Evolutionary conservation across 1,140 invertebrate genomes (phyloP), one percentile per base, ranked within the genome.

Genomic region (Drosophila tropicalis): DNA sequence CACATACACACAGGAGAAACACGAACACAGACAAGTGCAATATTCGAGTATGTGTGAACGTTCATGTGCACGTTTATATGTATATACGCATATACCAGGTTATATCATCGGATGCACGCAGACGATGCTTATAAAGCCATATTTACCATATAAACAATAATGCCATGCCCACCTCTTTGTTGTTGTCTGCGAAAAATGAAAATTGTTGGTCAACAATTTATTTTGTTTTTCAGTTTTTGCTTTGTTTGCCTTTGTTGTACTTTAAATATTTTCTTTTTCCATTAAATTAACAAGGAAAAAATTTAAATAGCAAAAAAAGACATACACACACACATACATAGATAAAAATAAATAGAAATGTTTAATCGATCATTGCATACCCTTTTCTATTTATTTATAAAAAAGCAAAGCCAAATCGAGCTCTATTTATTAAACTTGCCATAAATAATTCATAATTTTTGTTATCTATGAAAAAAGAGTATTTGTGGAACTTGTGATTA

Each of bases 1-100:
- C 86, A 82, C 86, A 86, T 72, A 82, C 71, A 68, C 68, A 62
- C 51, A 41, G 29, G 29, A 29, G 65, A 79, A 47, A 70, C 67
- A 29, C 34, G 60, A 39, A 51, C 40, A 12, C 40, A 61, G 34
- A 39, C 36, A 39, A 39, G 36, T 39, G 36, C 36, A 10, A 39
- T 39, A 36, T 3, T 12, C 2, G 34, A 3, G 10, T 60, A 32
- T 19, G 22, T 25, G 22, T 25, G 29, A 3, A 19, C 13, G 29
- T 12, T 36, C 34, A 36, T 36, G 34, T 10, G 9, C 34, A 10
- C 9, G 25, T 29, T 12, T 36, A 17, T 29, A 39, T 36, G 9
- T 29, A 39, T 41, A 44, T 12, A 58, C 17, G 36, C 29, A 65
- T 12, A 22, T 1, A 72, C 54, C 57, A 17, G 51, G n/a, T 12